Conservation (phyloP, 2,113 vertebrate species). For the Notothenia rossii region DNA sequence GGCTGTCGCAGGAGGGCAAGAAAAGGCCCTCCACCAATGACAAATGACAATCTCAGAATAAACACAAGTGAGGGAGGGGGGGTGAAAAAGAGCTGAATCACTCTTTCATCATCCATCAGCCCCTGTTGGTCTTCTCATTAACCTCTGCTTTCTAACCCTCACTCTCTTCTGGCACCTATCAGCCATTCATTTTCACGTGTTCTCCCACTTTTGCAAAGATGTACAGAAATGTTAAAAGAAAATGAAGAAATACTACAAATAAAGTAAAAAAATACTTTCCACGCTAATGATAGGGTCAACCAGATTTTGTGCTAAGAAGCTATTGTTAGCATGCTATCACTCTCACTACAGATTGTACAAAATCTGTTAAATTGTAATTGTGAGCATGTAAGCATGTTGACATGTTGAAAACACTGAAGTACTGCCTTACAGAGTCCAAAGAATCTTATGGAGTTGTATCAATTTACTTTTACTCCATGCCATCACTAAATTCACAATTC, state of each 20-base stretch:
- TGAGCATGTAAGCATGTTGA: too few relatives aligned
- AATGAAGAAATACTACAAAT: too few relatives aligned
- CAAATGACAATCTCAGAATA: conserved; percentile 81
- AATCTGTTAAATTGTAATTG: too few relatives aligned
- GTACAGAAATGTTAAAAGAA: too few relatives aligned
- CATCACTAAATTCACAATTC: not conserved
- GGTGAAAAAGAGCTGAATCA: conserved; percentile 69
- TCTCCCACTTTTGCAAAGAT: conserved; percentile 7
- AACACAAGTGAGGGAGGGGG: conserved; percentile 62
- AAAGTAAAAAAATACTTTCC: too few relatives aligned
- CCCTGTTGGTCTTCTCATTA: conserved; percentile 70
- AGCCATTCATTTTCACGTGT: conserved; percentile 39
- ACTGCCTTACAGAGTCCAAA: too few relatives aligned
- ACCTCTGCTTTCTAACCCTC: conserved; percentile 58
- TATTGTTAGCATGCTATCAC: too few relatives aligned
- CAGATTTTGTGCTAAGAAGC: too few relatives aligned
- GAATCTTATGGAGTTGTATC: not conserved
- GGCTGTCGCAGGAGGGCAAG: conserved; percentile 68
- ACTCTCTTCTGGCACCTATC: conserved; percentile 58
- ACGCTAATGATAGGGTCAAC: too few relatives aligned
- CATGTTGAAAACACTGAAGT: too few relatives aligned
- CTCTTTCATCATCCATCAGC: conserved; percentile 74
- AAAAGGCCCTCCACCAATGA: conserved; percentile 74
- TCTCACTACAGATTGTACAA: too few relatives aligned
- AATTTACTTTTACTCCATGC: not conserved